Evolutionary conservation across 1,140 invertebrate species (phyloP), one percentile per base, ranked within the genome.

Genomic region (Catajapyx aquilonaris): DNA sequence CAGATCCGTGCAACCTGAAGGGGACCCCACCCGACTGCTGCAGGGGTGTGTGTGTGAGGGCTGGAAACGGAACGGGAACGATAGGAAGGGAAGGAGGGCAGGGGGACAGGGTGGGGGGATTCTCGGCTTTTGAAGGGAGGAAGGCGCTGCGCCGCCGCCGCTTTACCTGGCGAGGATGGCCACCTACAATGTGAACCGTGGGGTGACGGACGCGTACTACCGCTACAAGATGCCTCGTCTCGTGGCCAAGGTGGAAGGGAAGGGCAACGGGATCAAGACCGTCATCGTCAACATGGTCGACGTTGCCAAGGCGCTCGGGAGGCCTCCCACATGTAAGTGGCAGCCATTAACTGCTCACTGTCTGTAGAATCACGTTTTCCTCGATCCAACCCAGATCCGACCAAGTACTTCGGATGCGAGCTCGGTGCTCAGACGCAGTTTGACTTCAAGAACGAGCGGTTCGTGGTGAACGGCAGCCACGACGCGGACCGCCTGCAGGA

Each of bases 191-290:
- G 83, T 96, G 15, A 97, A 97, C 60, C 78, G 91, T 44, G 85
- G 73, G 57, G 83, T 95, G 39, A 84, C 84, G 61, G 93, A 97
- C 68, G 86, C 86, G 46, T 99, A 97, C 66, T 99, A 99, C 65
- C 88, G 95, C 44, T 99, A 99, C 65, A 99, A 98, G 65, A 99
- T 99, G 95, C 95, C 95, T 39, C 74, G 86, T 41, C 75, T 99
- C 46, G 72, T 87, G 61, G 94, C 94, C 48, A 99, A 97, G 68
- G 81, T 93, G 28, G 84, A 90, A 55, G 84, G 84, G 44, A 97
- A 97, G 59, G 95, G 95, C 31, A 99, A 99, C 66, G 95, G 95
- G 46, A 99, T 99, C 49, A 99, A 99, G 65, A 99, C 95, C 19
- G 95, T 99, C 46, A 90, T 99, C 54, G 91, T 95, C 39, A 99